Base-by-base conservation (phyloP, 2,113 vertebrate species). In the Sylvia atricapilla region DNA sequence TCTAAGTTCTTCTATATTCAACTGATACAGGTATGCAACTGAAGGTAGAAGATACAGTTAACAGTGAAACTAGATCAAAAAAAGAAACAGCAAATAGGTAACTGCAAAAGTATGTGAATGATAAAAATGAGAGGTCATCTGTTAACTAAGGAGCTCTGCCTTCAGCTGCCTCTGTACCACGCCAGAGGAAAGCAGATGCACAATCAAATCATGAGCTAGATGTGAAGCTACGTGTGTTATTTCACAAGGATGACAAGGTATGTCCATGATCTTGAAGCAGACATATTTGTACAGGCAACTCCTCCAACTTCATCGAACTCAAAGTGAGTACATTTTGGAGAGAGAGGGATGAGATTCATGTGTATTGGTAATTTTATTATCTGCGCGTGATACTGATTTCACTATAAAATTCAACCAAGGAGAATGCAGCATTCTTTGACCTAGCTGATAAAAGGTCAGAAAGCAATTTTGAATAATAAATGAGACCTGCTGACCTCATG, bases 381-480 rank as follows among this genome's bases (percentile, higher is more conserved):
- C 91, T 96, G 91, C 20, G 75, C 41, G 30, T 94, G 92, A 96
- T 92, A 95, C 95, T 85, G 91, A 97, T 96, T 96, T 98, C 96
- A 95, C 95, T 97, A 97, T 86, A 98, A 97, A 97, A 98, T 97
- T 93, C 27, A 10, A 79, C 93, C 96, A 97, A 97, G 94, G 89
- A 97, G 97, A 97, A 97, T 84, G 95, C 93, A 96, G 92, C 80
- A 55, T 96, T 97, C 95, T 97, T 95, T 97, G 97, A 97, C 98
- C 98, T 93, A 89, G 97, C 86, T 96, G 97, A 98, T 97, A 96
- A 98, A 97, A 98, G 98, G 98, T 98, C 97, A 98, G 97, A 96
- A 97, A 98, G 98, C 98, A 98, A 98, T 98, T 98, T 95, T 98
- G 98, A 98, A 98, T 98, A 98, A 98, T 98, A 98, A 98, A 98